Base-by-base conservation (phyloP, 2,113 vertebrate genomes). In the Hassar affinis region DNA sequence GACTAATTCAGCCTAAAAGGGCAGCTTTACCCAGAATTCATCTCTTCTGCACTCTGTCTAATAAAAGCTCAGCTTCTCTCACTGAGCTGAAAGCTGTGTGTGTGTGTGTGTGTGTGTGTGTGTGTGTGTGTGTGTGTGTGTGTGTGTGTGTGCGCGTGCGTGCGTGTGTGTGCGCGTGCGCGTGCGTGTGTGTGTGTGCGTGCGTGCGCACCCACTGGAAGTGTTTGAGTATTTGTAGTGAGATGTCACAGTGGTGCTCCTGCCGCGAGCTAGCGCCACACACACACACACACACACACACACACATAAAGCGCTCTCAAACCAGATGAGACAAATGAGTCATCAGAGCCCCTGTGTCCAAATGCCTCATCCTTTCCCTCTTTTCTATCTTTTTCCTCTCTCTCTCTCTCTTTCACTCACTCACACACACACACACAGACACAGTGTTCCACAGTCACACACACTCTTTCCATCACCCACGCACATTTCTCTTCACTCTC, bases 271-370 rank as follows among this genome's bases (percentile, higher is more conserved):
- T 76, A 68, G 66, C 5, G 10, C 35, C 68, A 57, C 72, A 78
- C 64, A 45, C 79, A n/a, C 42, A 33, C 64, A 56, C 84, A 64
- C 9, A 78, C 78, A 59, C 83, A 68, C 85, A 69, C 88, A 72
- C 82, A 71, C 84, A 71, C 74, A 61, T 68, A 82, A 20, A 18
- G 38, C 51, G 45, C 83, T 76, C 68, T 85, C 64, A 45, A 81
- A 82, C 62, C 85, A 79, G 85, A 87, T 87, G 86, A 90, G 88
- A 81, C 59, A 64, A 54, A 62, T 89, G 90, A 90, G 82, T 88
- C 90, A 88, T 88, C 86, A 80, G 62, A 83, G 62, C 66, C 83
- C 66, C 82, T 83, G 79, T 57, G 74, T 87, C 72, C 75, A 82
- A 80, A 82, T 85, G 64, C 86, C 68, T 77, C 47, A 64, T 42